Percentiles rank a stretch among this genome's conserved stretches.
These are phyloP conservation scores for Eupithecia subfuscata DNA, from an alignment of 2,888 invertebrate genomes.

Conservation along the genomic window DNA sequence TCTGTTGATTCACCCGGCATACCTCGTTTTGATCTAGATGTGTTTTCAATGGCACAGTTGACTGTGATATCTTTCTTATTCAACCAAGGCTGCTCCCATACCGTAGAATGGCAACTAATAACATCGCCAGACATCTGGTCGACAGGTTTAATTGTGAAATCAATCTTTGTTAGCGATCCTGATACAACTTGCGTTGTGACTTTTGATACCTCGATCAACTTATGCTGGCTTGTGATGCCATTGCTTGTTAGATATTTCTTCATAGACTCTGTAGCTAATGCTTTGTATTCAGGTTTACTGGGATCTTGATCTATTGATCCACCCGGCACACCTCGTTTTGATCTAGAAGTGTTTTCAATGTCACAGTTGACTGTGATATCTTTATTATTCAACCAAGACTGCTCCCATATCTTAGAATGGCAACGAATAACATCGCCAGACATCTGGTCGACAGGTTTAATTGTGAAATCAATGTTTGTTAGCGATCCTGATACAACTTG, in stretches of 20 bases:
- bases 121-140: slow-evolving; percentile 25
- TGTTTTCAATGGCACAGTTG: slow-evolving; percentile 35
- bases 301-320: slow-evolving; percentile 35
- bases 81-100: slow-evolving; percentile 49
- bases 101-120: slow-evolving; percentile 44
- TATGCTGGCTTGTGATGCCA: slow-evolving; percentile 28
- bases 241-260: slow-evolving; percentile 39
- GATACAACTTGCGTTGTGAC: slow-evolving; percentile 50
- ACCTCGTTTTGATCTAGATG: not conserved
- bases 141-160: slow-evolving; percentile 42
- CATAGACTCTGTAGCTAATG: slow-evolving; percentile 48
- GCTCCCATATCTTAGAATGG: slow-evolving; percentile 47
- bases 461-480: slow-evolving; percentile 47
- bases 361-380: slow-evolving; percentile 44
- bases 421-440: slow-evolving; percentile 43
- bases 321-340: too few relatives aligned
- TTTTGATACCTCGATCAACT: slow-evolving; percentile 37
- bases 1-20: slow-evolving; percentile 8
- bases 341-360: not conserved
- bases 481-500: slow-evolving; percentile 49
- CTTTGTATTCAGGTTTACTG: slow-evolving; percentile 41
- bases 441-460: slow-evolving; percentile 23
- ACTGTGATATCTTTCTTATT: slow-evolving; percentile 43
- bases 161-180: slow-evolving; percentile 46
- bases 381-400: slow-evolving; percentile 45